A percentile compares a stretch with the other conserved stretches of the same genome.
Conservation (phyloP, 1,140 invertebrate genomes). For the Aphaenogaster floridana region DNA sequence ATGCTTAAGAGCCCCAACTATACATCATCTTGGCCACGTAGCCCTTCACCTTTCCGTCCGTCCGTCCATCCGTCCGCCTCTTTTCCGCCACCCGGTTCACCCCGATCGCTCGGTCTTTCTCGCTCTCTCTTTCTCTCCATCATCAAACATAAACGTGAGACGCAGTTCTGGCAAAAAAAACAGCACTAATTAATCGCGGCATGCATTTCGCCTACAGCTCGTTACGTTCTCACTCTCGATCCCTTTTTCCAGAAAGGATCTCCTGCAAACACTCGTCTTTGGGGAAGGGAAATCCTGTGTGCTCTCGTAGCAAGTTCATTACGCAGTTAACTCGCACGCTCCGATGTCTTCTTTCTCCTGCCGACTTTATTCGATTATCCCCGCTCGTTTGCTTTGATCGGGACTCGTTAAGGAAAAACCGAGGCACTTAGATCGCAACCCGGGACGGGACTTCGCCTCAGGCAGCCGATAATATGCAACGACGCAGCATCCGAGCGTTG, state of each 20-base stretch:
- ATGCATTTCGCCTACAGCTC: neutral
- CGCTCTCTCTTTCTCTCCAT: neutral
- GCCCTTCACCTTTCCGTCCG: conserved; percentile 62
- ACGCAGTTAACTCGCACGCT: conserved; percentile 38
- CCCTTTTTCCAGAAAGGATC: conserved; percentile 19
- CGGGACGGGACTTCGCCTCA: neutral
- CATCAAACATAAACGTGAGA: neutral
- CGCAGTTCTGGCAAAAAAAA: neutral
- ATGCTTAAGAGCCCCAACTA: conserved; percentile 44
- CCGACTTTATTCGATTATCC: conserved; percentile 56
- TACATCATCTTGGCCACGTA: conserved; percentile 43
- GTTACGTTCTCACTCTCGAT: conserved; percentile 7
- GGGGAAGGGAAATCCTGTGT: neutral
- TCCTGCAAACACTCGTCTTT: conserved; percentile 14
- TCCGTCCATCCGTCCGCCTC: conserved; percentile 30
- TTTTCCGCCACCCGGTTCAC: neutral
- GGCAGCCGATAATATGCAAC: conserved; percentile 26
- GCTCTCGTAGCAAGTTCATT: conserved; percentile 33
- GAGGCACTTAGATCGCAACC: conserved; percentile 18
- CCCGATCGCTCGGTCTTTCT: neutral
- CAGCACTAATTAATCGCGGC: conserved; percentile 66
- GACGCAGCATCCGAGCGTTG: conserved; percentile 14
- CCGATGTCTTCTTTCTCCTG: conserved; percentile 22
- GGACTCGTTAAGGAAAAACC: conserved; percentile 26
- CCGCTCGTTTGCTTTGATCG: conserved; percentile 43